These are phyloP conservation scores for Gymnarchus niloticus DNA, from an alignment of 2,113 vertebrate genomes.

Conservation along the genomic window DNA sequence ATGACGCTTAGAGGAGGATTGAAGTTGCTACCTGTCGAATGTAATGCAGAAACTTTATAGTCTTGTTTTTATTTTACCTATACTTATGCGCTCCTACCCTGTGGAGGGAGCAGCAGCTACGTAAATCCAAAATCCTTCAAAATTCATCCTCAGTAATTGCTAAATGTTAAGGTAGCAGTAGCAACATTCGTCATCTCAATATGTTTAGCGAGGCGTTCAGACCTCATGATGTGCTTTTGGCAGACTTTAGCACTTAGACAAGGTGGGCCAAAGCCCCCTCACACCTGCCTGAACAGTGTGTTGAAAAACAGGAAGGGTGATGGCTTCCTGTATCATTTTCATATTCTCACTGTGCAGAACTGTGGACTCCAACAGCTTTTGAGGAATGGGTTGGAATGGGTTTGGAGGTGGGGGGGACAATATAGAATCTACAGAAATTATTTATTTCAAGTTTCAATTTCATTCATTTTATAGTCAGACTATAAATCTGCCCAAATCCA, in stretches of 20 bases:
- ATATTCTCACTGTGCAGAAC: constrained; percentile 1
- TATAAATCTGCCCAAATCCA: constrained; percentile 3
- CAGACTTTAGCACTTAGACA: too few relatives aligned
- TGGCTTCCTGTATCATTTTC: neutral
- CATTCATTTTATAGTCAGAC: constrained; percentile 1
- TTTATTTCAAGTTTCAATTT: constrained; percentile 14
- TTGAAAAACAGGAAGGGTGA: neutral
- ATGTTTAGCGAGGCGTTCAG: neutral
- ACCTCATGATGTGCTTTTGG: neutral
- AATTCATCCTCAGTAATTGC: neutral
- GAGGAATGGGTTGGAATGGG: neutral
- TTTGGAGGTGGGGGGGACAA: neutral
- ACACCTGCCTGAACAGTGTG: neutral
- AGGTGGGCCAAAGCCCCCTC: neutral
- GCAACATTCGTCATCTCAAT: neutral
- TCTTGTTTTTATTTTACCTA: neutral
- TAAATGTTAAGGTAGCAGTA: neutral
- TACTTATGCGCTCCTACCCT: too few relatives aligned
- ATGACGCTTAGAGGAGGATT: neutral
- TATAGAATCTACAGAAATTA: constrained; percentile 8
- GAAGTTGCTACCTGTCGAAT: neutral
- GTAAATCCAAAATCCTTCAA: neutral
- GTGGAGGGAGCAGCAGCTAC: neutral
- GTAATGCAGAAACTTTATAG: neutral
- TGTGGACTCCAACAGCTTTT: neutral